Evolutionary conservation across 2,888 invertebrate genomes (phyloP).

Genomic region (Candidula unifasciata): DNA sequence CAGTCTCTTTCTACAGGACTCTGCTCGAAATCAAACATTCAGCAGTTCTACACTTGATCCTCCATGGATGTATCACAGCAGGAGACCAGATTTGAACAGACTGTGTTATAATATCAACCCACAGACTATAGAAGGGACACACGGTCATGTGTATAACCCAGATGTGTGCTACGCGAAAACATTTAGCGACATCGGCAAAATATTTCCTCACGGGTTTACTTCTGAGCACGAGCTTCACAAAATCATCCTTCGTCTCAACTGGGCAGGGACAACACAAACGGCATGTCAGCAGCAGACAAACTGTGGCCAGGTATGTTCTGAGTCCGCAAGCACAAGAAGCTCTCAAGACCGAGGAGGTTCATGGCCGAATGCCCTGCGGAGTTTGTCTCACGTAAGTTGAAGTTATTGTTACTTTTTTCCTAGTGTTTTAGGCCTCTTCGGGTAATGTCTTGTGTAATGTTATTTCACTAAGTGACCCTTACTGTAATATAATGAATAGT

Average conservation of each 20-base stretch:
- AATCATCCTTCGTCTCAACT: not conserved
- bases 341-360: not conserved
- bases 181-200: not conserved
- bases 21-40: not conserved
- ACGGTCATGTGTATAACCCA: not conserved
- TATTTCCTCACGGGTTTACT: not conserved
- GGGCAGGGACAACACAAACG: not conserved
- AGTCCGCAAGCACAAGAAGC: not conserved
- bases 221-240: constrained; percentile 3
- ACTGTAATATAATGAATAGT: no score
- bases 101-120: not conserved
- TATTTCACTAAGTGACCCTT: no score
- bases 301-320: not conserved
- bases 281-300: not conserved
- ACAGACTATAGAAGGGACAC: not conserved
- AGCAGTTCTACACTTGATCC: not conserved
- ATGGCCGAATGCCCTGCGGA: constrained; percentile 9
- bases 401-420: no score
- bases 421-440: no score
- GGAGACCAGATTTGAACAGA: not conserved
- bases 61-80: not conserved
- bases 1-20: not conserved
- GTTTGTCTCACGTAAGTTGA: constrained; percentile 35
- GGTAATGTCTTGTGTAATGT: no score
- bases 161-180: not conserved